Evolutionary conservation across 2,888 invertebrate species (phyloP).

Genomic region (Drosophila glabriapex): DNA sequence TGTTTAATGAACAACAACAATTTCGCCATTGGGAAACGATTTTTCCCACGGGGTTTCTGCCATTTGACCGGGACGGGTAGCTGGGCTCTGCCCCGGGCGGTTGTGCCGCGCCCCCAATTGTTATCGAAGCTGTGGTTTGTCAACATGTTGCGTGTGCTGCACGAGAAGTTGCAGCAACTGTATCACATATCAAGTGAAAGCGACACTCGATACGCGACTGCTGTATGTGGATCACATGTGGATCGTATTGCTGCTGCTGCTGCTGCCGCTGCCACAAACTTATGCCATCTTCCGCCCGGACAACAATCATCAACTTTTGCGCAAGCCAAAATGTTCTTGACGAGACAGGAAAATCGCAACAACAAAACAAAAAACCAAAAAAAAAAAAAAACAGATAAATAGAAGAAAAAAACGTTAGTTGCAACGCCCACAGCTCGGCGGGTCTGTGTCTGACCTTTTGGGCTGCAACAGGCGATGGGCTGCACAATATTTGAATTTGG

Average conservation of each 20-base stretch:
- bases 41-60: slow-evolving; percentile 75
- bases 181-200: slow-evolving; percentile 59
- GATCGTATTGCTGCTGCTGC: slow-evolving; percentile 20
- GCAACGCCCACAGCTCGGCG: slow-evolving; percentile 55
- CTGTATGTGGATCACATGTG: slow-evolving; percentile 35
- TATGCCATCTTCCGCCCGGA: slow-evolving; percentile 37
- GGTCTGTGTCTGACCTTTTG: slow-evolving; percentile 64
- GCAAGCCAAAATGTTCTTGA: slow-evolving; percentile 13
- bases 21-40: slow-evolving; percentile 16
- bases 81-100: not conserved
- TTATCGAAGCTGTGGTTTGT: slow-evolving; percentile 20
- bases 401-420: slow-evolving; percentile 61
- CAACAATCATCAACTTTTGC: slow-evolving; percentile 24
- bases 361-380: not conserved
- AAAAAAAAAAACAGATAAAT: not conserved
- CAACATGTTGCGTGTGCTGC: slow-evolving; percentile 30
- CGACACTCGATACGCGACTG: slow-evolving; percentile 32
- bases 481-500: slow-evolving; percentile 64
- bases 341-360: slow-evolving; percentile 1
- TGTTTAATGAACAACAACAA: slow-evolving; percentile 49
- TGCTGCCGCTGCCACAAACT: not conserved
- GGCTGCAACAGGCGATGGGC: slow-evolving; percentile 15
- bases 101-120: slow-evolving; percentile 10
- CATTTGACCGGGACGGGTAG: slow-evolving; percentile 56
- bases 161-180: slow-evolving; percentile 22